These are phyloP conservation scores for Chrysogorgia sp. DNA, from an alignment of 92 coral and sea anemone species.

Conservation along the genomic window DNA sequence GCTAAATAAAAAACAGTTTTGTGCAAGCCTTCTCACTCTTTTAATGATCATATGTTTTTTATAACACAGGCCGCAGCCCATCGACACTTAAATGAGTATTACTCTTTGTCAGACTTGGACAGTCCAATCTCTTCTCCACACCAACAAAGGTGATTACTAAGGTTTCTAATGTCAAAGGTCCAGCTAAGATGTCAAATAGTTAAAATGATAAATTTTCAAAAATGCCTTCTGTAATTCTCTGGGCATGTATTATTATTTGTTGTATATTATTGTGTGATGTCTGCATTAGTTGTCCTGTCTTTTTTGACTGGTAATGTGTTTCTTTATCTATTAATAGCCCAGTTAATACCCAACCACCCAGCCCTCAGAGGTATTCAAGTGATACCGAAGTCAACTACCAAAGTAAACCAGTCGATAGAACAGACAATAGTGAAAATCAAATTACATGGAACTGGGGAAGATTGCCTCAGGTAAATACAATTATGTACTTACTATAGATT, in stretches of 20 bases:
- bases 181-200: background rate
- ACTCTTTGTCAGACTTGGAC: conserved; percentile 91
- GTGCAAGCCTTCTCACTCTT: no score
- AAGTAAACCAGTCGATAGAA: conserved; percentile 62
- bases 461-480: conserved; percentile 75
- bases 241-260: background rate
- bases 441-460: conserved; percentile 98
- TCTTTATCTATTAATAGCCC: conserved; percentile 14
- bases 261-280: background rate
- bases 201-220: background rate
- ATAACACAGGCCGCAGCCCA: conserved; percentile 69
- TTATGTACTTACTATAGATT: background rate
- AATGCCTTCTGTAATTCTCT: background rate
- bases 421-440: conserved; percentile 57
- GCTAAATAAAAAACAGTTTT: no score
- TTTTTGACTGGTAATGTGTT: background rate
- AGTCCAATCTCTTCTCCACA: conserved; percentile 94
- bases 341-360: conserved; percentile 40
- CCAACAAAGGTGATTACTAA: conserved; percentile 54
- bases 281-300: background rate
- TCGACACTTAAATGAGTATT: conserved; percentile 63
- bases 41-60: conserved; percentile 28
- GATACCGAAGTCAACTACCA: conserved; percentile 90
- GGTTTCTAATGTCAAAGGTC: background rate
- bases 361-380: conserved; percentile 81